These are phyloP conservation scores for Caenorhabditis panamensis DNA, from an alignment of 2,888 invertebrate genomes.

Conservation along the genomic window DNA sequence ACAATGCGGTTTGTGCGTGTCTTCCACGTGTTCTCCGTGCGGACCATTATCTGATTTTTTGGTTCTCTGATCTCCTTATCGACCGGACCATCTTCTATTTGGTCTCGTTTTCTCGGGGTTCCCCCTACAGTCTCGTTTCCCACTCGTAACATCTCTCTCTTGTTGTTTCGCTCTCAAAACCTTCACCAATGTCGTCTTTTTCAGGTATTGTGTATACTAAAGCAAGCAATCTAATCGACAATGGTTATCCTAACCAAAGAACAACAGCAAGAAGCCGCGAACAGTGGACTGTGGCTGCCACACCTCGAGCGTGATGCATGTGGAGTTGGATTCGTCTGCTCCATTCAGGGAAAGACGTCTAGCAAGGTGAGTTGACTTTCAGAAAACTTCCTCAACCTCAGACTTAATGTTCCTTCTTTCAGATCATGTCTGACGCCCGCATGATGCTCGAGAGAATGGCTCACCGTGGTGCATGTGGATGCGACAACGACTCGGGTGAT, in stretches of 20 bases:
- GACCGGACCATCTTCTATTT: not conserved
- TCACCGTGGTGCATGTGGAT: slow-evolving; percentile 98
- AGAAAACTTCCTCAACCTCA: too few relatives aligned
- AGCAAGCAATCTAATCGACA: slow-evolving; percentile 14
- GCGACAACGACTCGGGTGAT: slow-evolving; percentile 99
- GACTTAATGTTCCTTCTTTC: slow-evolving; percentile 68
- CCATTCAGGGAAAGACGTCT: slow-evolving; percentile 94
- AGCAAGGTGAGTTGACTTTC: slow-evolving; percentile 86
- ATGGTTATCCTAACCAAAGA: slow-evolving; percentile 80
- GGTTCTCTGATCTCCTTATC: not conserved
- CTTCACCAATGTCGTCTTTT: too few relatives aligned
- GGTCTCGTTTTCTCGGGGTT: not conserved
- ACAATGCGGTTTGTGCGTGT: not conserved
- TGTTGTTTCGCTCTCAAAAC: not conserved
- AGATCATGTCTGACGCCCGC: slow-evolving; percentile 97
- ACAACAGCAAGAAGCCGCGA: slow-evolving; percentile 72
- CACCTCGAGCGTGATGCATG: slow-evolving; percentile 96
- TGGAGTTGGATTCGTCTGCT: slow-evolving; percentile 98
- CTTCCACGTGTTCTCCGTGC: not conserved
- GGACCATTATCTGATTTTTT: slow-evolving; percentile 16
- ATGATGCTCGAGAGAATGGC: slow-evolving; percentile 96
- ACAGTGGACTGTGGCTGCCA: slow-evolving; percentile 92
- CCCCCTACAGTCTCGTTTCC: not conserved
- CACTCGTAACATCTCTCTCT: not conserved
- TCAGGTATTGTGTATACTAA: slow-evolving; percentile 44